Evolutionary conservation across 2,888 invertebrate genomes (phyloP).

Genomic region (Rhagophthalmus giganteus): DNA sequence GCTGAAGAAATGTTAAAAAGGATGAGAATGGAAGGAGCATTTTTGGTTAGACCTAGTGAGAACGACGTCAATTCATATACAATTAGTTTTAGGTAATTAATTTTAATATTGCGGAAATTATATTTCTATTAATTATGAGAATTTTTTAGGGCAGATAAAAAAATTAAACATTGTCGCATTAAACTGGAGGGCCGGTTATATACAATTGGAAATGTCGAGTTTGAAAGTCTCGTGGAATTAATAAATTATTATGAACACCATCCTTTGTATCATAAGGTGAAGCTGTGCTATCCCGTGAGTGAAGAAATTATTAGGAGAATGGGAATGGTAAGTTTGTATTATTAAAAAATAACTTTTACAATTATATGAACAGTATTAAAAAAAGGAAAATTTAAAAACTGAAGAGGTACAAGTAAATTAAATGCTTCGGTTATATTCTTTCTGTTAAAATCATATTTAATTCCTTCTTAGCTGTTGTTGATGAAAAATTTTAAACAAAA

Average conservation of each 20-base stretch:
- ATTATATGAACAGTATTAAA: too few relatives aligned
- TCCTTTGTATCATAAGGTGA: constrained; percentile 89
- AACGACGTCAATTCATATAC: constrained; percentile 85
- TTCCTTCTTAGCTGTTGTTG: too few relatives aligned
- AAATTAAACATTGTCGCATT: constrained; percentile 96
- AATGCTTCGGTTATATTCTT: too few relatives aligned
- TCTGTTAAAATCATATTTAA: too few relatives aligned
- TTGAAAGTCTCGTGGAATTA: constrained; percentile 94
- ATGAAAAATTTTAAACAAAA: too few relatives aligned
- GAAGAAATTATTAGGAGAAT: constrained; percentile 70
- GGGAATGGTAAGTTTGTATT: constrained; percentile 64
- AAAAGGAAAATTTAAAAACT: too few relatives aligned
- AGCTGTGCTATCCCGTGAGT: constrained; percentile 80
- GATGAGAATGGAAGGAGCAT: constrained; percentile 88
- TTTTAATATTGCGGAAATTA: constrained; percentile 1
- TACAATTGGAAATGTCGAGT: constrained; percentile 87
- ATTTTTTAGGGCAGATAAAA: constrained; percentile 77
- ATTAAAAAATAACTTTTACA: too few relatives aligned
- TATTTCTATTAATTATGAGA: not conserved
- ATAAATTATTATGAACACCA: constrained; percentile 89
- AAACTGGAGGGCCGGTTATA: constrained; percentile 90
- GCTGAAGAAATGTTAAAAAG: constrained; percentile 88
- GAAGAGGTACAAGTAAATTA: too few relatives aligned
- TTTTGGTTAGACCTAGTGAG: constrained; percentile 89
- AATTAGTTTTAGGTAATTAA: constrained; percentile 83